A percentile compares a stretch with the other conserved stretches of the same genome.
These are phyloP conservation scores for Oxygymnocypris stewartii DNA, from an alignment of 2,113 vertebrate genomes.

Conservation along the genomic window DNA sequence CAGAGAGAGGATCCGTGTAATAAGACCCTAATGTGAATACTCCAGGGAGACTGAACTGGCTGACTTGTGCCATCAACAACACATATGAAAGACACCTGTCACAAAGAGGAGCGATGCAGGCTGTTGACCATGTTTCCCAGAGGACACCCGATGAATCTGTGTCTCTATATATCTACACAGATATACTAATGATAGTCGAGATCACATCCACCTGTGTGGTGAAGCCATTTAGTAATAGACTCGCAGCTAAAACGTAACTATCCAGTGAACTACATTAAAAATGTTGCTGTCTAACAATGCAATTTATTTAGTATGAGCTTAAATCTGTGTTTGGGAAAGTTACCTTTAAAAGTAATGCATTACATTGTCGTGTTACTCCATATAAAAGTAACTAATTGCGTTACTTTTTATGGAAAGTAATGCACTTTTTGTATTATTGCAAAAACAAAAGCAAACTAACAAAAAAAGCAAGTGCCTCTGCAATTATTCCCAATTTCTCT, in stretches of 20 bases:
- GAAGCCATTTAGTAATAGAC: neutral
- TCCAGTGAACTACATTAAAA: neutral
- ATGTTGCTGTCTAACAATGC: neutral
- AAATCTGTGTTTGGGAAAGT: too few species aligned
- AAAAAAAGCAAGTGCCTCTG: too few species aligned
- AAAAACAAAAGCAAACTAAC: too few species aligned
- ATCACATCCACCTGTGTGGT: neutral
- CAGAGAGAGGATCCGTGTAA: constrained; percentile 41
- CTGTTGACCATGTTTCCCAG: constrained; percentile 26
- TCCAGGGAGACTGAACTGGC: constrained; percentile 9
- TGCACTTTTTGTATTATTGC: too few species aligned
- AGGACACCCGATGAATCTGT: neutral
- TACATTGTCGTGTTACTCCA: too few species aligned
- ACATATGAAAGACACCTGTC: constrained; percentile 67
- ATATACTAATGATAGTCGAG: neutral
- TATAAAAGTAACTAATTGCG: too few species aligned
- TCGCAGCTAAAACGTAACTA: neutral
- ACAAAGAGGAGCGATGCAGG: constrained; percentile 3
- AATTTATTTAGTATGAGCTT: neutral
- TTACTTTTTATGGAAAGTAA: too few species aligned
- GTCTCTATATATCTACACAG: neutral
- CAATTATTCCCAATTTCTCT: too few species aligned
- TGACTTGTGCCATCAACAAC: constrained; percentile 16
- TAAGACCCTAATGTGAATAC: constrained; percentile 48
- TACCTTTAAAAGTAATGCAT: too few species aligned